These are phyloP conservation scores for Sebastiscus tertius DNA, from an alignment of 2,797 vertebrate species.

Conservation along the genomic window DNA sequence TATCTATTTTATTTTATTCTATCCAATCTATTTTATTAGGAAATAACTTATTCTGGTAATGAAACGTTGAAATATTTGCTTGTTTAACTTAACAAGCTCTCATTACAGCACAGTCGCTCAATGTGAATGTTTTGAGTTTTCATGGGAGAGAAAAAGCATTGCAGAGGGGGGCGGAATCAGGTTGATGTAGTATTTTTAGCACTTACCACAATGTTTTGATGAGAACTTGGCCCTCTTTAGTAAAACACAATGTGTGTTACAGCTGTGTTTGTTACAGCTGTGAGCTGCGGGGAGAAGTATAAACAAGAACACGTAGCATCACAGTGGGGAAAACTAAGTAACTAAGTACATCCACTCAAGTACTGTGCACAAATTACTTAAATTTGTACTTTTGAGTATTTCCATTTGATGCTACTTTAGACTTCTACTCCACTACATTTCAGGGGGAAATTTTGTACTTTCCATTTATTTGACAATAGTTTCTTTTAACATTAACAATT, in stretches of 20 bases:
- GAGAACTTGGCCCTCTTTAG: constrained; percentile 13
- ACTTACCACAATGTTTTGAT: constrained; percentile 38
- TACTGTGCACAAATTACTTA: not conserved
- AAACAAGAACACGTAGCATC: constrained; percentile 38
- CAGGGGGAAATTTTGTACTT: not conserved
- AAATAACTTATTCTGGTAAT: no score
- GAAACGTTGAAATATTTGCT: no score
- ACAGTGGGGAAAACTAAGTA: not conserved
- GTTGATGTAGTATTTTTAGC: constrained; percentile 59
- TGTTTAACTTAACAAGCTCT: no score
- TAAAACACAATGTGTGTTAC: constrained; percentile 29
- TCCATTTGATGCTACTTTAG: not conserved
- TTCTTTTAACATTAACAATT: not conserved
- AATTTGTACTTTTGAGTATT: not conserved
- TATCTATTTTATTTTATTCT: no score
- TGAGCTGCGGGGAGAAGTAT: constrained; percentile 13
- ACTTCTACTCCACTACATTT: not conserved
- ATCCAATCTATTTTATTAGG: no score
- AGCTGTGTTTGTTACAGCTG: constrained; percentile 34
- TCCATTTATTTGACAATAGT: not conserved
- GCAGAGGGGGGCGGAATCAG: constrained; percentile 10
- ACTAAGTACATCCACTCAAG: not conserved
- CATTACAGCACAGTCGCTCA: not conserved
- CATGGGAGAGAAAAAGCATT: constrained; percentile 41
- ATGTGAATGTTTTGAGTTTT: constrained; percentile 48